Evolutionary conservation across 2,888 invertebrate species (phyloP), one percentile per base, ranked within the genome.

Genomic region (Plagiodera versicolora): DNA sequence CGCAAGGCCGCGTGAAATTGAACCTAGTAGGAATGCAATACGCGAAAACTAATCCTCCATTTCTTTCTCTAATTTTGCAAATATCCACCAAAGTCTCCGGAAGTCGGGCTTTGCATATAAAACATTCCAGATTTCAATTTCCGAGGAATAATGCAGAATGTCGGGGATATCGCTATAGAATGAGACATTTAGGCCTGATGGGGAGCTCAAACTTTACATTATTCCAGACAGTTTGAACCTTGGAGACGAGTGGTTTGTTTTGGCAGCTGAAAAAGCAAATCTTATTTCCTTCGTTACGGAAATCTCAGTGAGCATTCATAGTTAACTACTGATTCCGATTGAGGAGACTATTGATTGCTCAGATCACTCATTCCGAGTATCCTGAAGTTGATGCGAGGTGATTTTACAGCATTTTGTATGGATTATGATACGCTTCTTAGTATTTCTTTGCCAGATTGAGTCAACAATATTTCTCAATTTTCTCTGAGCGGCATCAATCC

Each of bases 31-130:
- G 74, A 74, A 75, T 75, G 74, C 76, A 74, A 75, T 74, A 73
- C 75, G 76, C 74, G 74, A 74, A 74, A 72, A 76, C 77, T 78
- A 78, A 78, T 78, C 78, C 74, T 70, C 77, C 74, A 76, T 77
- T 77, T 78, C 78, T 78, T 77, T 77, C 76, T 77, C 75, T 78
- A 77, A 78, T 78, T 77, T 78, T 74, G 75, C 70, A 75, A 74
- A 75, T 74, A 76, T 71, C 71, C 69, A 63, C 72, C 70, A 73
- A 74, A 76, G 75, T 76, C 76, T 72, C 71, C 68, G 67, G 73
- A 75, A 76, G 75, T 74, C 76, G 67, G 70, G 76, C 75, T 78
- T 77, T 78, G 77, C 77, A 78, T 78, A 78, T 77, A 77, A 77
- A 78, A 76, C 74, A 73, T 73, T 72, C 69, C 63, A 74, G 72